phyloP scores from a whole-genome alignment of 2,113 vertebrate species.

The Loxodonta africana region DNA sequence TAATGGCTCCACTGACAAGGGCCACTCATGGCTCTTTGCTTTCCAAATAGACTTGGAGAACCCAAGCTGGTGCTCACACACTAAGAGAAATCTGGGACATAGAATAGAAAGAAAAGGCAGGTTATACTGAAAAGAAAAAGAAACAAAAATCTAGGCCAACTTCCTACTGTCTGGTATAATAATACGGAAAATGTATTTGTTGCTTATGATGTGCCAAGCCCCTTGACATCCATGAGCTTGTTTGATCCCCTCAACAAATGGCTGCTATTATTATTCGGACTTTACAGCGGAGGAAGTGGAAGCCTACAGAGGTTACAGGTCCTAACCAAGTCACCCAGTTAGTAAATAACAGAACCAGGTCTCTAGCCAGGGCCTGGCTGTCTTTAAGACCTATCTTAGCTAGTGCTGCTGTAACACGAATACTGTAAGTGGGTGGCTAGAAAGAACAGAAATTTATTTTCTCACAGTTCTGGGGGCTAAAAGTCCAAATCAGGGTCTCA shows the following conservation, averaged over 20 bases:
- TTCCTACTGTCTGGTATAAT: constrained; percentile 46
- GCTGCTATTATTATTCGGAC: neutral
- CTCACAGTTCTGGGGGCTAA: neutral
- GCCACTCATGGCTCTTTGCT: neutral
- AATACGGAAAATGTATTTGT: neutral
- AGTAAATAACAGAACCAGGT: neutral
- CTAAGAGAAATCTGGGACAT: constrained; percentile 59
- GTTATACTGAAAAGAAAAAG: constrained; percentile 34
- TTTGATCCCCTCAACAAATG: neutral
- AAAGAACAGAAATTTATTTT: neutral
- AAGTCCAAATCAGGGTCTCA: neutral
- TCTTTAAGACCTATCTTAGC: neutral
- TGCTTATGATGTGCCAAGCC: neutral
- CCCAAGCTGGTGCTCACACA: neutral
- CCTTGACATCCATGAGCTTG: neutral
- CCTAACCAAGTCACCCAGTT: neutral
- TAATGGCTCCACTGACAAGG: neutral
- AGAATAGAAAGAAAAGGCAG: constrained; percentile 51
- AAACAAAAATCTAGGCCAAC: constrained; percentile 50
- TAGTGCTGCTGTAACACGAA: neutral
- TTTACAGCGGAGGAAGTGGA: neutral
- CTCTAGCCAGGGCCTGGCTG: neutral
- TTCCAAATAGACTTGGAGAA: neutral
- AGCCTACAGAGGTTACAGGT: neutral
- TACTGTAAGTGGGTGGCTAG: neutral